Evolutionary conservation across 1,140 invertebrate genomes (phyloP), one percentile per base, ranked within the genome.

Genomic region (Scaptodrosophila lebanonensis): DNA sequence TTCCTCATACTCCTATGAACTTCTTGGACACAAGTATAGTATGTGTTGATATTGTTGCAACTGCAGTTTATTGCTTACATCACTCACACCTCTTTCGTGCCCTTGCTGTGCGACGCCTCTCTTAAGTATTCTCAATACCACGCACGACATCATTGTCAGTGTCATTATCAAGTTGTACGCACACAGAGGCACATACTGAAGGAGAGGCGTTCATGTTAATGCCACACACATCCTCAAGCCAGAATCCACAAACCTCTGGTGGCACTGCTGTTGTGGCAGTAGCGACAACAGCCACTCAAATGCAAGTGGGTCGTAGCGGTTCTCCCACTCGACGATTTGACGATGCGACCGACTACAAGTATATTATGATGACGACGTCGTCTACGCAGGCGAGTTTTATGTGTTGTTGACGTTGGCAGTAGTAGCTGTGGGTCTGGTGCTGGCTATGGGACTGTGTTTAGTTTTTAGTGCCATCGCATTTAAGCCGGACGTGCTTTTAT

Each of bases 321-420:
- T 79, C 73, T 54, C 73, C 73, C 75, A 79, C 73, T 66, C 40
- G 48, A 66, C 75, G n/a, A n/a, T n/a, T n/a, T n/a, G n/a, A n/a
- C n/a, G n/a, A n/a, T n/a, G n/a, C n/a, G n/a, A n/a, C n/a, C n/a
- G n/a, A n/a, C n/a, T n/a, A n/a, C n/a, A n/a, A n/a, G n/a, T n/a
- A n/a, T n/a, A n/a, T n/a, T n/a, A n/a, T n/a, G n/a, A n/a, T n/a
- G n/a, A n/a, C n/a, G n/a, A n/a, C n/a, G n/a, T n/a, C n/a, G 51
- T 58, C 73, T 73, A 79, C 73, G 75, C 73, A 73, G 16, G 36
- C 32, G 25, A 51, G 25, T 35, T 49, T 15, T 39, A 50, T 36
- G 45, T 36, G 38, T n/a, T n/a, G n/a, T n/a, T n/a, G 25, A 27
- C 51, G 44, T 45, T 15, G 12, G 20, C 17, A 25, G 25, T 47